A percentile compares a stretch with the other conserved stretches of the same genome.
Conservation (phyloP, 1,140 invertebrate species). For the Diabrotica undecimpunctata region DNA sequence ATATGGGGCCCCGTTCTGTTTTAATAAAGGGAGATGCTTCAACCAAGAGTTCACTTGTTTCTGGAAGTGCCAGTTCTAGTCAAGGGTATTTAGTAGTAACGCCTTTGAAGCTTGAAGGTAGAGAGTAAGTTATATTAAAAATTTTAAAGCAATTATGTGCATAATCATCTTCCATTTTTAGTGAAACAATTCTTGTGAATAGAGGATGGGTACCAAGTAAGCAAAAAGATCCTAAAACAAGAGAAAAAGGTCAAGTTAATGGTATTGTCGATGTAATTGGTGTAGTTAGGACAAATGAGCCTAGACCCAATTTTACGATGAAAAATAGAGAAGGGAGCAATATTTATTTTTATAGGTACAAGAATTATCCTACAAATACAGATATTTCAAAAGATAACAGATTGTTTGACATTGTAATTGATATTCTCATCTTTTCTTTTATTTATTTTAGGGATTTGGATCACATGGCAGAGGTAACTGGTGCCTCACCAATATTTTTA, state of each 20-base stretch:
- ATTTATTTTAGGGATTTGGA: constrained; percentile 72
- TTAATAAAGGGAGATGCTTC: constrained; percentile 55
- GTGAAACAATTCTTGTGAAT: constrained; percentile 82
- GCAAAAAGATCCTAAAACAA: constrained; percentile 56
- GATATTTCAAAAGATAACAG: too few relatives aligned
- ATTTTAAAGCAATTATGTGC: not conserved
- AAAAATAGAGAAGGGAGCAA: constrained; percentile 62
- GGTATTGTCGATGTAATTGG: constrained; percentile 77
- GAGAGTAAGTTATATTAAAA: constrained; percentile 57
- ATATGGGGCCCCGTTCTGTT: constrained; percentile 77
- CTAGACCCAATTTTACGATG: constrained; percentile 68
- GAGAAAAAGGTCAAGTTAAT: constrained; percentile 59
- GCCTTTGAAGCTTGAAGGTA: constrained; percentile 73
- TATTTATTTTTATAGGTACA: constrained; percentile 63
- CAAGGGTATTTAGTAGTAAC: constrained; percentile 73
- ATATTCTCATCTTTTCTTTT: not conserved
- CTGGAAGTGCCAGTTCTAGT: constrained; percentile 46
- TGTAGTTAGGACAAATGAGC: constrained; percentile 72
- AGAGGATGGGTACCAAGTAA: constrained; percentile 83
- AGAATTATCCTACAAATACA: not conserved
- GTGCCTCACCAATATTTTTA: constrained; percentile 75
- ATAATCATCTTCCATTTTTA: constrained; percentile 45
- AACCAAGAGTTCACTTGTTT: constrained; percentile 50
- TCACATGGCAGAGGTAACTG: constrained; percentile 68
- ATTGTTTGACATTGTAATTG: too few relatives aligned